A percentile compares a stretch with the other conserved stretches of the same genome.
Evolutionary conservation across 2,113 vertebrate genomes (phyloP).

Genomic region (Siniperca chuatsi): DNA sequence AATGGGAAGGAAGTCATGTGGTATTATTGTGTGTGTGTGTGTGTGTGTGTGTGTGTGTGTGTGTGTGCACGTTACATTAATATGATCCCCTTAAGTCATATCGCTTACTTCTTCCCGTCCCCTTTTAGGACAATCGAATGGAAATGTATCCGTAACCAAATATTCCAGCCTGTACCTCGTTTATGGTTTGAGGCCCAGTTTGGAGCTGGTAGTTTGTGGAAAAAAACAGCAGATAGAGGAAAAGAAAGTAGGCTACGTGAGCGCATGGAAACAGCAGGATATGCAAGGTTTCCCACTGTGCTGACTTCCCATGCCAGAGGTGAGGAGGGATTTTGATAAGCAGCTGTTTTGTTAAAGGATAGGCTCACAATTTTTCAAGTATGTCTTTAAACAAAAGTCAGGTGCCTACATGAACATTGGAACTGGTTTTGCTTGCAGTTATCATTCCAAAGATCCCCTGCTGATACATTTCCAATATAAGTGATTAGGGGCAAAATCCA

Average conservation of each 20-base stretch:
- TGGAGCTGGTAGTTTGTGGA: conserved; percentile 37
- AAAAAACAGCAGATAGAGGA: conserved; percentile 29
- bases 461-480: neutral
- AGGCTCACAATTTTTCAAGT: neutral
- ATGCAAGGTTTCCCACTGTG: conserved; percentile 6
- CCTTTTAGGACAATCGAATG: conserved; percentile 82
- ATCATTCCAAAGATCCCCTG: neutral
- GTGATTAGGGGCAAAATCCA: conserved; percentile 11
- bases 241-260: conserved; percentile 37
- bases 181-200: conserved; percentile 73
- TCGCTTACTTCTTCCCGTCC: conserved; percentile 81
- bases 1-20: conserved; percentile 82
- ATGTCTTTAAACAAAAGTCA: neutral
- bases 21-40: conserved; percentile 74
- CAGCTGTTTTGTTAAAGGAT: conserved; percentile 26
- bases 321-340: conserved; percentile 19
- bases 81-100: conserved; percentile 83
- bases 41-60: conserved; percentile 19
- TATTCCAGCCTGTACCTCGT: conserved; percentile 72
- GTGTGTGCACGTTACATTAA: conserved; percentile 76
- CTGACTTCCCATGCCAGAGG: conserved; percentile 15
- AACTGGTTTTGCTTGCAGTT: conserved; percentile 16
- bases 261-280: conserved; percentile 24
- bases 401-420: neutral
- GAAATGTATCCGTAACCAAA: conserved; percentile 84